phyloP scores from a whole-genome alignment of 2,113 vertebrate species.

The Entelurus aequoreus region DNA sequence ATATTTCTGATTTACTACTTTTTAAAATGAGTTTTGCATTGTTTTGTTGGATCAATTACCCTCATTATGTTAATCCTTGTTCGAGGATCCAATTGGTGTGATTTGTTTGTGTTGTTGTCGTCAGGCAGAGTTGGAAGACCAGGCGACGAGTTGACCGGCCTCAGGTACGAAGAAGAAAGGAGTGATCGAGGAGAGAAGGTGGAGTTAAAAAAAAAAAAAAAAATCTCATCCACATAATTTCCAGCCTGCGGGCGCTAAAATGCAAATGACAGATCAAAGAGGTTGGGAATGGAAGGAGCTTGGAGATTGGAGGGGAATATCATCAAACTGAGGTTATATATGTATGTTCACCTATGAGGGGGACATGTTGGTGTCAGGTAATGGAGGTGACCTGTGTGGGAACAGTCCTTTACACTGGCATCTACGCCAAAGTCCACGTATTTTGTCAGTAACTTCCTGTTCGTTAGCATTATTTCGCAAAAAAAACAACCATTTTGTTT shows the following conservation, averaged over 20 bases:
- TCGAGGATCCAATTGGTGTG: conserved; percentile 3
- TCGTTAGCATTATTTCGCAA: too few relatives aligned
- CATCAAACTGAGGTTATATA: conserved; percentile 67
- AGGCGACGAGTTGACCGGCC: conserved; percentile 61
- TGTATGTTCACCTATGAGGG: conserved; percentile 61
- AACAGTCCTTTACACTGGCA: conserved; percentile 18
- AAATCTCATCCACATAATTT: conserved; percentile 78
- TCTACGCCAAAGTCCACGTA: neutral
- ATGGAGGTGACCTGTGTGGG: conserved; percentile 64
- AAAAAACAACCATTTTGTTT: too few relatives aligned
- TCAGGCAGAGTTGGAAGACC: conserved; percentile 44
- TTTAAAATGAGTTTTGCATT: too few relatives aligned
- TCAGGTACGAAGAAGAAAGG: conserved; percentile 58
- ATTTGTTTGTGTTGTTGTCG: conserved; percentile 66
- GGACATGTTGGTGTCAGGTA: conserved; percentile 60
- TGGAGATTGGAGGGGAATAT: conserved; percentile 70
- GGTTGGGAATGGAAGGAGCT: conserved; percentile 65
- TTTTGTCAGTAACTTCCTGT: too few relatives aligned
- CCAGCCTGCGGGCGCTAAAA: conserved; percentile 70
- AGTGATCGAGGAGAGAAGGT: conserved; percentile 15
- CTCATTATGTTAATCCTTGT: too few relatives aligned
- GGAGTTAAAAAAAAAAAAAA: conserved; percentile 41
- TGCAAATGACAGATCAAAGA: conserved; percentile 81
- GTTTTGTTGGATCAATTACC: too few relatives aligned
- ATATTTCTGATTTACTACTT: too few relatives aligned